Evolutionary conservation across 1,140 invertebrate species (phyloP).

Genomic region (Drosophila bipectinata): DNA sequence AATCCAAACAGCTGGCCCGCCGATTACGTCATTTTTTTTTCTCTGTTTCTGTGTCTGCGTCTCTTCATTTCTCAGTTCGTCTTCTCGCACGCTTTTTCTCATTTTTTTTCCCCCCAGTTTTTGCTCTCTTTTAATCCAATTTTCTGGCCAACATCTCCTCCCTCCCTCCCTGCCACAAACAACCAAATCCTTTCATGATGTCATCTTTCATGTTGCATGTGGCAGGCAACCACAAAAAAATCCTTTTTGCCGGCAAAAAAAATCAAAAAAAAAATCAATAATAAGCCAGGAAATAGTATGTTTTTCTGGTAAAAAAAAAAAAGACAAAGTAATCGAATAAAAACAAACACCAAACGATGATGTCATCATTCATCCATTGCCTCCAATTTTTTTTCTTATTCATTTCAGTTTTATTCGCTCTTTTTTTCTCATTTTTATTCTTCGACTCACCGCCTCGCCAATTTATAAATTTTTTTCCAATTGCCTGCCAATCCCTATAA

Average conservation of each 20-base stretch:
- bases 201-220: conserved; percentile 38
- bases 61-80: background rate
- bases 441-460: background rate
- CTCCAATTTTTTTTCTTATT: conserved; percentile 13
- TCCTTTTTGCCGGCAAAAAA: conserved; percentile 11
- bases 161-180: background rate
- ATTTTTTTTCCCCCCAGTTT: conserved; percentile 1
- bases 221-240: conserved; percentile 1
- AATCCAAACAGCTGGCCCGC: conserved; percentile 44
- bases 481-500: background rate
- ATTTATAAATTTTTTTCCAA: background rate
- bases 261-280: conserved; percentile 48
- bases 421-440: background rate
- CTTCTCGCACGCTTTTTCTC: background rate
- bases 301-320: conserved; percentile 21
- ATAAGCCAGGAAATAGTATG: conserved; percentile 19
- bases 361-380: conserved; percentile 41
- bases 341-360: conserved; percentile 14
- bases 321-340: conserved; percentile 10
- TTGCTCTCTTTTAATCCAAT: conserved; percentile 37
- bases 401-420: conserved; percentile 2
- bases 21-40: conserved; percentile 44
- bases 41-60: too few relatives aligned
- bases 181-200: conserved; percentile 45
- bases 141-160: conserved; percentile 1